Conservation (phyloP, 2,797 vertebrate species). For the Acanthopagrus latus region DNA sequence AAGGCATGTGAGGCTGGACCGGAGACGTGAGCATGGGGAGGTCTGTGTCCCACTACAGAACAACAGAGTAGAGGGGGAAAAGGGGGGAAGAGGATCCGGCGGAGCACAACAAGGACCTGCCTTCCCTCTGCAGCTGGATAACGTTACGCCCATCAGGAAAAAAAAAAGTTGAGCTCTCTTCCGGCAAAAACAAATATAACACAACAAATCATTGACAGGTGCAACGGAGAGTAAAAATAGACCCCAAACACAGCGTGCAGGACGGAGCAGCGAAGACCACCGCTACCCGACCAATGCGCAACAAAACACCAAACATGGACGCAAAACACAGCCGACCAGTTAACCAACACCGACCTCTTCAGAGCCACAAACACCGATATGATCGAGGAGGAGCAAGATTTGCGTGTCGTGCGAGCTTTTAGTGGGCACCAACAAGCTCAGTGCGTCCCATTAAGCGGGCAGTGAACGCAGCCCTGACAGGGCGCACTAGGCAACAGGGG, state of each 20-base stretch:
- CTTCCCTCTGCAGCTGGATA: slow-evolving; percentile 53
- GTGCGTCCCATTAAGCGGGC: not conserved
- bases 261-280: not conserved
- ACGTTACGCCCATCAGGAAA: slow-evolving; percentile 69
- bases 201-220: slow-evolving; percentile 60
- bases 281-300: slow-evolving; percentile 2
- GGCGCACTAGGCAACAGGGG: slow-evolving; percentile 47
- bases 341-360: not conserved
- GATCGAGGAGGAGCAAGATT: slow-evolving; percentile 13
- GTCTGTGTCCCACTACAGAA: slow-evolving; percentile 53
- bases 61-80: slow-evolving; percentile 31
- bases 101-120: slow-evolving; percentile 42
- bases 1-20: slow-evolving; percentile 53
- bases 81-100: slow-evolving; percentile 28
- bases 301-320: slow-evolving; percentile 30
- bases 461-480: slow-evolving; percentile 27
- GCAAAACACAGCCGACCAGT: slow-evolving; percentile 14
- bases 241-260: slow-evolving; percentile 15
- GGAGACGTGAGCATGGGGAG: slow-evolving; percentile 48
- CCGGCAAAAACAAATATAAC: slow-evolving; percentile 67
- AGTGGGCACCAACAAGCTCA: not conserved
- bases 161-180: slow-evolving; percentile 58
- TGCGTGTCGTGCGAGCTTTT: not conserved
- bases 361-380: slow-evolving; percentile 7
- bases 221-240: slow-evolving; percentile 58